phyloP scores from a whole-genome alignment of 1,140 invertebrate species.

The Sminthurides bifidus region DNA sequence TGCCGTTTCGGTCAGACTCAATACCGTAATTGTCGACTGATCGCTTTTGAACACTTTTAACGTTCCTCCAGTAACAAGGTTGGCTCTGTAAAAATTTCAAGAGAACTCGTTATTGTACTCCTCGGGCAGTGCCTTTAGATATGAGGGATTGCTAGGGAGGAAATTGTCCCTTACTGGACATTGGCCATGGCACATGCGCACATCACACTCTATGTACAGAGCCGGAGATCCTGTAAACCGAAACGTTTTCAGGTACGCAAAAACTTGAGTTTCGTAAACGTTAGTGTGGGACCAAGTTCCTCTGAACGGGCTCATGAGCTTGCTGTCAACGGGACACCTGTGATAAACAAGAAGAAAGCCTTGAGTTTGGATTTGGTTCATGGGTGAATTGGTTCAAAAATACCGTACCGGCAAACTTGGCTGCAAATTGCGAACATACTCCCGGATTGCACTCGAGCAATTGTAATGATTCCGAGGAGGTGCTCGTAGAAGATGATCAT shows the following conservation, averaged over 20 bases:
- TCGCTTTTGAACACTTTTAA: slow-evolving; percentile 60
- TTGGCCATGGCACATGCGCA: slow-evolving; percentile 84
- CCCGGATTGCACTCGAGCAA: too few relatives aligned
- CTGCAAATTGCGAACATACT: too few relatives aligned
- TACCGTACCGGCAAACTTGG: too few relatives aligned
- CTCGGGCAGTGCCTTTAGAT: background rate
- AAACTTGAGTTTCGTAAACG: slow-evolving; percentile 84
- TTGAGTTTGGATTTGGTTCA: too few relatives aligned
- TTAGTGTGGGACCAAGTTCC: slow-evolving; percentile 82
- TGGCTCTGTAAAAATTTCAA: slow-evolving; percentile 54
- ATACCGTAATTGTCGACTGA: slow-evolving; percentile 36
- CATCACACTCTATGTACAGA: slow-evolving; percentile 86
- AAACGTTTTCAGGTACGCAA: slow-evolving; percentile 90
- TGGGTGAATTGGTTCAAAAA: too few relatives aligned
- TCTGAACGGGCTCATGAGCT: slow-evolving; percentile 78
- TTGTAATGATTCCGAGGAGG: too few relatives aligned
- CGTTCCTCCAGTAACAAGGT: slow-evolving; percentile 82
- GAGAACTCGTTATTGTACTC: background rate
- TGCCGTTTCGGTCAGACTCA: slow-evolving; percentile 24
- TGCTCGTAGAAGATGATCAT: too few relatives aligned
- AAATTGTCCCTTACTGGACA: slow-evolving; percentile 83
- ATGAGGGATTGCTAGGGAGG: background rate
- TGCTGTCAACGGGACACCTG: slow-evolving; percentile 85
- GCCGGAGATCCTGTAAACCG: slow-evolving; percentile 84
- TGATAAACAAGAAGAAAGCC: slow-evolving; percentile 3